Evolutionary conservation across 2,797 vertebrate species (phyloP).

Genomic region (Cirrhinus molitorella): DNA sequence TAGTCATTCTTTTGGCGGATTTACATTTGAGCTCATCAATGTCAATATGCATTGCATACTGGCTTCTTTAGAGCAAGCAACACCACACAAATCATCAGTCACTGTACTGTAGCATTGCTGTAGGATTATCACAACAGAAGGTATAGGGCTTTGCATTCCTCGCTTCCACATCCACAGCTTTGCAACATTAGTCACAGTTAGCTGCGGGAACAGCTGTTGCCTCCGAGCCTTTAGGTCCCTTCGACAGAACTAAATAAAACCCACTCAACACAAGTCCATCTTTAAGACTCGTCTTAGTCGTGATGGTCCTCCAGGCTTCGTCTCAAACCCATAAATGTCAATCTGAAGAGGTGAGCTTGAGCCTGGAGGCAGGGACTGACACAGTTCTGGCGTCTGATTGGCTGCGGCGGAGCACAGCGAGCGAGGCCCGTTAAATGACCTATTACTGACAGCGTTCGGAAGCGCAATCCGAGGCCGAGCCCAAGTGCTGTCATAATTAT

Average conservation of each 20-base stretch:
- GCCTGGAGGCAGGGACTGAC: conserved; percentile 25
- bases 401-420: not conserved
- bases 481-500: conserved; percentile 53
- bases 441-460: conserved; percentile 34
- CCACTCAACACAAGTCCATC: conserved; percentile 44
- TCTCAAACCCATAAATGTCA: conserved; percentile 55
- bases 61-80: not conserved
- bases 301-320: conserved; percentile 38
- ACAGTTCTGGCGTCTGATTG: conserved; percentile 37
- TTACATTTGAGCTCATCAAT: not conserved
- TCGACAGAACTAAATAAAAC: conserved; percentile 44
- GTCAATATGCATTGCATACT: not conserved
- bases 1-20: not conserved
- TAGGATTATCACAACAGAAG: conserved; percentile 40
- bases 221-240: conserved; percentile 33
- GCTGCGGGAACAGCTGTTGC: conserved; percentile 43
- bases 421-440: conserved; percentile 41
- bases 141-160: conserved; percentile 38
- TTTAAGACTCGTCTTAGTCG: conserved; percentile 41
- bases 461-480: conserved; percentile 25
- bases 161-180: conserved; percentile 33
- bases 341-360: conserved; percentile 44
- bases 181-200: conserved; percentile 45
- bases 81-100: not conserved
- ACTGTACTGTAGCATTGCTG: conserved; percentile 16